phyloP scores from a whole-genome alignment of 1,140 invertebrate species.

The Aphis gossypii region DNA sequence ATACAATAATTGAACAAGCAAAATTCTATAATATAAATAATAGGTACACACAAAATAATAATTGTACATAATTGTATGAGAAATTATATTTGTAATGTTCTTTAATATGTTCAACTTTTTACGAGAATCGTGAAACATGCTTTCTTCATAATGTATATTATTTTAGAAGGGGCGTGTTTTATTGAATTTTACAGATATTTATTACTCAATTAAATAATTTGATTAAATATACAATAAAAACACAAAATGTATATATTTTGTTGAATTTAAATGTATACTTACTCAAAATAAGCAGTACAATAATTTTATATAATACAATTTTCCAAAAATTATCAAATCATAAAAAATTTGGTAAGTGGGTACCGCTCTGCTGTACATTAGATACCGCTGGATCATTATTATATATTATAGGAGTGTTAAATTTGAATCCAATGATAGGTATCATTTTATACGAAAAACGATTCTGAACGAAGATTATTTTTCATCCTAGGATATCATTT shows the following conservation, averaged over 20 bases:
- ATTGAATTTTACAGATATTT: not conserved
- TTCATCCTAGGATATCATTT: no score
- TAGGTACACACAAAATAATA: no score
- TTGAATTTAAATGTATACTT: not conserved
- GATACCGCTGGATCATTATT: no score
- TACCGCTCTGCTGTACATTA: no score
- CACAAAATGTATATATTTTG: not conserved
- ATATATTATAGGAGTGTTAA: no score
- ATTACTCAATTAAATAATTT: not conserved
- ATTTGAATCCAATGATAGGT: no score
- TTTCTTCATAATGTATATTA: not conserved
- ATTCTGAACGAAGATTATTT: no score
- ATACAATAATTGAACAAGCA: no score
- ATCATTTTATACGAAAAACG: no score
- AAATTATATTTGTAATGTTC: not conserved
- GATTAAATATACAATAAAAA: not conserved
- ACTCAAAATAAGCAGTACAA: not conserved
- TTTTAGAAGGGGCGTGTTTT: not conserved
- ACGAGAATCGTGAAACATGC: not conserved
- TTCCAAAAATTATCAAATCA: no score
- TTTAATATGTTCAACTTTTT: not conserved
- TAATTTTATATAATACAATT: not conserved
- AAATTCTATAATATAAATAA: no score
- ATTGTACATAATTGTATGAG: not conserved
- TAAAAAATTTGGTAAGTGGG: not conserved